Evolutionary conservation across 2,888 invertebrate species (phyloP), one percentile per base, ranked within the genome.

Genomic region (Eristalis pertinax): DNA sequence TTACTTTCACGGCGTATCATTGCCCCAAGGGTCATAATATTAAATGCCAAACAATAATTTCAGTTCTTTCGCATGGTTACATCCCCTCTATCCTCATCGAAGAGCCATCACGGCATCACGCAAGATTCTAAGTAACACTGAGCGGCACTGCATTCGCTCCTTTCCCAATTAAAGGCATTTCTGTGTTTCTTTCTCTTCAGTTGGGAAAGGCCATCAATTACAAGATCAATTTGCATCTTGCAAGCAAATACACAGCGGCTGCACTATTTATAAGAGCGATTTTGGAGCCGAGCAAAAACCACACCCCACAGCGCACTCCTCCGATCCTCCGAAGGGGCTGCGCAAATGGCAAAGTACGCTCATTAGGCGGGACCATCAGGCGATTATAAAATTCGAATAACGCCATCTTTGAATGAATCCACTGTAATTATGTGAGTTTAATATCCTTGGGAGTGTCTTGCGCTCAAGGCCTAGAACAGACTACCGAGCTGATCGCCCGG

Each of bases 21-120:
- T 70, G 70, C 76, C 76, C 63, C 35, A 19, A 76, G 81, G 81
- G 62, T 76, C 73, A 56, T 75, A 76, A 72, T 81, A 81, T 85
- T 72, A 76, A 84, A 76, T 41, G 60, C 65, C 63, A 76, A 81
- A 85, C 24, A 72, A 76, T 63, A 62, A 72, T 76, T 76, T 64
- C 64, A 4, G 26, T 68, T 26, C 29, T 22, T 15, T 69, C 73
- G 81, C 63, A 62, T 74, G 69, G 38, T 64, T 22, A 50, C 60
- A 64, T 75, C 43, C 56, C 50, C 41, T 19, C 8, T 19, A 69
- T 43, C 15, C 38, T 26, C n/a, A 29, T 69, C 19, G 26, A 72
- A 10, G 58, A 69, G 29, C 68, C 77, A 85, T 81, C 85, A 77
- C 82, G 85, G 24, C 60, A 85, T 69, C 85, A 85, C 85, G 85